phyloP scores from a whole-genome alignment of 2,797 vertebrate species.

The Notolabrus celidotus region DNA sequence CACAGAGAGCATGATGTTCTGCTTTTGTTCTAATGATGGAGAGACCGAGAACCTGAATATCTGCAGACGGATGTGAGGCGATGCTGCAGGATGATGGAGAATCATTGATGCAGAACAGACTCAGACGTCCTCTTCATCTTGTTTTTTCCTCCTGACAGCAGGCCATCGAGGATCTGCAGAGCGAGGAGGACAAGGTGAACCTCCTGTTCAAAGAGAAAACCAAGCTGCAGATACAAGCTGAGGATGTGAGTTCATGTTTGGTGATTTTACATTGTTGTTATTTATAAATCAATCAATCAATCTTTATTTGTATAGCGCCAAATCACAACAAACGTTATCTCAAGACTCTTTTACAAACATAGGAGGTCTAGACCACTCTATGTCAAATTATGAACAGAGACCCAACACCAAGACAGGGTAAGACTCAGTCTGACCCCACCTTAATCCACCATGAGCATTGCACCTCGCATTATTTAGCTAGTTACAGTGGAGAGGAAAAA shows the following conservation, averaged over 20 bases:
- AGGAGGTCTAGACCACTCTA: too few relatives aligned
- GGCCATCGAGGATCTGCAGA: conserved; percentile 84
- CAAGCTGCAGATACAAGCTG: conserved; percentile 81
- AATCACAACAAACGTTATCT: too few relatives aligned
- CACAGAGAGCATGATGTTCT: conserved; percentile 11
- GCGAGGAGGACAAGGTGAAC: conserved; percentile 86
- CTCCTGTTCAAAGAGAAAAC: conserved; percentile 83
- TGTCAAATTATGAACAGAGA: too few relatives aligned
- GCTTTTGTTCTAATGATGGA: conserved; percentile 43
- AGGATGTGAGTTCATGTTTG: conserved; percentile 76
- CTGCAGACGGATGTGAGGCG: conserved; percentile 6
- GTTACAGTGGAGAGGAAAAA: too few relatives aligned
- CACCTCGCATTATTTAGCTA: too few relatives aligned
- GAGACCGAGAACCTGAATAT: conserved; percentile 12
- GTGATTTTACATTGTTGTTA: too few relatives aligned
- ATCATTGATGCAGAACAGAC: conserved; percentile 57
- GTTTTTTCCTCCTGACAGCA: conserved; percentile 75
- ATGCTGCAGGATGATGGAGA: not conserved
- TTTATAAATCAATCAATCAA: too few relatives aligned
- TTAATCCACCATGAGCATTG: too few relatives aligned
- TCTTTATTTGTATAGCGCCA: too few relatives aligned
- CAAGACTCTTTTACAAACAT: too few relatives aligned
- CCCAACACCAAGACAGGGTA: too few relatives aligned
- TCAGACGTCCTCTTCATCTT: conserved; percentile 24
- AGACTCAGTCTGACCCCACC: too few relatives aligned